Evolutionary conservation across 2,113 vertebrate genomes (phyloP).

Genomic region (Aviceda subcristata): DNA sequence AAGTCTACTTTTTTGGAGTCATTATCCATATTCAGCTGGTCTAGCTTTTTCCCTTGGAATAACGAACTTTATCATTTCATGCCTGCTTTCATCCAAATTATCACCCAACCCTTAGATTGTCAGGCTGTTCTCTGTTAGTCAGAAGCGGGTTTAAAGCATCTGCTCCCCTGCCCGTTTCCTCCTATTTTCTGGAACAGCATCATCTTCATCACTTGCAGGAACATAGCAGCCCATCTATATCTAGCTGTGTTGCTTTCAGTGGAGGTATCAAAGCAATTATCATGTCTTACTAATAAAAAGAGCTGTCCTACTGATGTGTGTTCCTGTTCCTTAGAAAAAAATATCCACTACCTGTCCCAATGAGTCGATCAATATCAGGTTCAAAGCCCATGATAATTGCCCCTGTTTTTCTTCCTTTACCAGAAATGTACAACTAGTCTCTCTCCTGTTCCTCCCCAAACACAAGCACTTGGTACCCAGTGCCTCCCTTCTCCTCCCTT

Average conservation of each 20-base stretch:
- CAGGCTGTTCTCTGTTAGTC: background rate
- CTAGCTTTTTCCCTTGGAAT: conserved; percentile 19
- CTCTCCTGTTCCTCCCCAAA: background rate
- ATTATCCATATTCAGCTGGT: conserved; percentile 15
- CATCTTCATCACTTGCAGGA: background rate
- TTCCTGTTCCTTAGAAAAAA: background rate
- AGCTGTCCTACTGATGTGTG: background rate
- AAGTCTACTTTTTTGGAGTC: conserved; percentile 32
- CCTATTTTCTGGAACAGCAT: background rate
- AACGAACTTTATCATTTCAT: conserved; percentile 23
- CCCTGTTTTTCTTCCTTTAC: background rate
- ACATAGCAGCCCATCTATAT: background rate
- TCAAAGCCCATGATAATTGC: background rate
- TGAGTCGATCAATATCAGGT: background rate
- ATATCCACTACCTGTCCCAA: background rate
- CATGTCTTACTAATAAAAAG: background rate
- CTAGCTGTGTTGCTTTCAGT: background rate
- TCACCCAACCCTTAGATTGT: background rate
- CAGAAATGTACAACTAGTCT: background rate
- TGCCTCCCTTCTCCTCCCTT: background rate
- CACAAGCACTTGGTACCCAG: background rate
- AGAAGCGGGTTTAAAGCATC: background rate
- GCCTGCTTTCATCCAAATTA: background rate
- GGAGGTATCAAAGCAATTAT: background rate
- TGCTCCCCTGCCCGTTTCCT: background rate